These are phyloP conservation scores for Sinhomidia bicolor DNA, from an alignment of 2,888 invertebrate species.

Conservation along the genomic window DNA sequence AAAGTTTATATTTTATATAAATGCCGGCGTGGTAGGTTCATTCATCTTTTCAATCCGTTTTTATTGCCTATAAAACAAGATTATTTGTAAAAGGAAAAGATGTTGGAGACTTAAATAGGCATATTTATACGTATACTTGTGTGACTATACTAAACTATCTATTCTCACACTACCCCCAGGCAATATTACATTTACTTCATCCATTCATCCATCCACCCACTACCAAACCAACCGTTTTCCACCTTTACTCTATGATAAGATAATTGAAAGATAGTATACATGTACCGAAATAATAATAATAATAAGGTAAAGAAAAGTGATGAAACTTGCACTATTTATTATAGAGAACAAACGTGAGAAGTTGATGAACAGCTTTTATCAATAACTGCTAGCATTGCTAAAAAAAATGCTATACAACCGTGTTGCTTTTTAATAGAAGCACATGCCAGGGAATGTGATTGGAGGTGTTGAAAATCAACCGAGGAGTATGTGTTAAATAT, in stretches of 20 bases:
- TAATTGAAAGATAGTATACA: no score
- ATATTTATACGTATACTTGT: no score
- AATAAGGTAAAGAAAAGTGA: background rate
- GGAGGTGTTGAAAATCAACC: no score
- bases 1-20: background rate
- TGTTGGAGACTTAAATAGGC: background rate
- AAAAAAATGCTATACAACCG: no score
- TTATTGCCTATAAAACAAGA: background rate
- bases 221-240: slow-evolving; percentile 38
- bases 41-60: background rate
- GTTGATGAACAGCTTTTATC: no score
- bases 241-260: background rate
- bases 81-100: background rate
- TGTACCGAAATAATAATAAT: no score
- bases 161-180: slow-evolving; percentile 54
- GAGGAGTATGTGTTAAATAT: no score
- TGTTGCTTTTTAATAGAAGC: no score
- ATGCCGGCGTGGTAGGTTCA: background rate
- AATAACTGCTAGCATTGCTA: no score
- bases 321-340: no score
- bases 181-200: slow-evolving; percentile 30
- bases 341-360: no score
- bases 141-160: background rate
- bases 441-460: no score
- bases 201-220: slow-evolving; percentile 55